Percentiles rank a stretch among this genome's conserved stretches.
These are phyloP conservation scores for Tribolium freemani DNA, from an alignment of 2,888 invertebrate species.

Conservation along the genomic window DNA sequence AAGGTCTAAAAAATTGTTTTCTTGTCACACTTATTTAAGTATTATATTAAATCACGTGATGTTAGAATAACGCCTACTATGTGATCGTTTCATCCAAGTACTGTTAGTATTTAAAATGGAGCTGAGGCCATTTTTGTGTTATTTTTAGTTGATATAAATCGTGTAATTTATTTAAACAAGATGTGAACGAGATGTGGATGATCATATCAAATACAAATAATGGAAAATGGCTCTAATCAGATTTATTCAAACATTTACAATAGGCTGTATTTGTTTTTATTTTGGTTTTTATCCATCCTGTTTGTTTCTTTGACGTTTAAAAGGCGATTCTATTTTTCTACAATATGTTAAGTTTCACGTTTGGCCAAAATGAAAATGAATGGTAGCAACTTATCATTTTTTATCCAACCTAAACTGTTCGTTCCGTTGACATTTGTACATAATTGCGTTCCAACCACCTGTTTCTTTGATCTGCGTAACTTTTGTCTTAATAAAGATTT, in stretches of 20 bases:
- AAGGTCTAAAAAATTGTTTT: constrained; percentile 21
- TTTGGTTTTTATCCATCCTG: constrained; percentile 28
- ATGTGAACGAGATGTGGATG: background rate
- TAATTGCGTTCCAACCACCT: background rate
- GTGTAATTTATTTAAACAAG: constrained; percentile 26
- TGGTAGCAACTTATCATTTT: background rate
- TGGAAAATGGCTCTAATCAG: constrained; percentile 31
- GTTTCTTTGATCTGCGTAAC: constrained; percentile 21
- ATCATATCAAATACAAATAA: constrained; percentile 34
- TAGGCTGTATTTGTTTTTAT: constrained; percentile 42
- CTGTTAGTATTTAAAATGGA: constrained; percentile 54
- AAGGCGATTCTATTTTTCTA: constrained; percentile 37
- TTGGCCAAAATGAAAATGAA: constrained; percentile 38
- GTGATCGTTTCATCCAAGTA: constrained; percentile 5
- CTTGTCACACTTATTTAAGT: background rate
- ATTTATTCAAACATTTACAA: constrained; percentile 27
- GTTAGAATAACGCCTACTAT: background rate
- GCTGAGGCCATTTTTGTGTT: constrained; percentile 49
- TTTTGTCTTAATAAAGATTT: constrained; percentile 36
- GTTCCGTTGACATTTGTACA: constrained; percentile 2
- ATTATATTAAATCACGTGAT: constrained; percentile 4
- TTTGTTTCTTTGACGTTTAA: constrained; percentile 16
- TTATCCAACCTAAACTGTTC: background rate
- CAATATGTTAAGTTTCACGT: constrained; percentile 13
- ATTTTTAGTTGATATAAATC: constrained; percentile 43